Evolutionary conservation across 2,797 vertebrate genomes (phyloP), one percentile per base, ranked within the genome.

Genomic region (Anabacerthia variegaticeps): DNA sequence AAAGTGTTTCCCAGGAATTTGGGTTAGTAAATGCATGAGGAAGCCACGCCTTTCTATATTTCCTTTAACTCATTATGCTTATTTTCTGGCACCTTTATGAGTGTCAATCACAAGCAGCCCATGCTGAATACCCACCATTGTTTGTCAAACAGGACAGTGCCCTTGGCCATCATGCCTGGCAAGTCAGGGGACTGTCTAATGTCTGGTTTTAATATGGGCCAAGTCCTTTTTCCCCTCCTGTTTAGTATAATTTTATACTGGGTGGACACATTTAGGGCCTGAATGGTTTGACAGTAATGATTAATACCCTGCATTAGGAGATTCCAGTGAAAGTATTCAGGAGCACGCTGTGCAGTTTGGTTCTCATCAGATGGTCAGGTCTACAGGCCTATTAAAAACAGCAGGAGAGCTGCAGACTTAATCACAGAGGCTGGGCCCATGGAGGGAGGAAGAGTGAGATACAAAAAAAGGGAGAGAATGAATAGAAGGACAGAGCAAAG

Each of bases 281-380:
- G 96, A 96, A 88, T 69, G 96, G 96, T 95, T 98, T 98, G 98
- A 98, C 98, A 98, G 98, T 97, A 98, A 98, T 98, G 98, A 98
- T 98, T 98, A 98, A 99, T 98, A 97, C 97, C 62, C 93, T 96
- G 97, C 98, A 98, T 99, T 98, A 98, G 98, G 98, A 98, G 98
- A 99, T 98, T 98, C 98, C 97, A 97, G 98, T 90, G 96, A 97
- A 98, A 97, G 98, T 95, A 96, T 96, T 97, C 95, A 97, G 97
- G 97, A 88, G 96, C 97, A 97, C 97, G 98, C 98, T 98, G 98
- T 97, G 98, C 97, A 81, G 92, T 97, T 95, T 97, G 95, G 96
- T 98, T 98, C 98, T 98, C 98, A 97, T 98, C 98, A 98, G 98
- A 98, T 96, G 98, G 97, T 95, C 97, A 96, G 92, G 97, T 95